Evolutionary conservation across 2,888 invertebrate genomes (phyloP), one percentile per base, ranked within the genome.

Genomic region (Syrphus vitripennis): DNA sequence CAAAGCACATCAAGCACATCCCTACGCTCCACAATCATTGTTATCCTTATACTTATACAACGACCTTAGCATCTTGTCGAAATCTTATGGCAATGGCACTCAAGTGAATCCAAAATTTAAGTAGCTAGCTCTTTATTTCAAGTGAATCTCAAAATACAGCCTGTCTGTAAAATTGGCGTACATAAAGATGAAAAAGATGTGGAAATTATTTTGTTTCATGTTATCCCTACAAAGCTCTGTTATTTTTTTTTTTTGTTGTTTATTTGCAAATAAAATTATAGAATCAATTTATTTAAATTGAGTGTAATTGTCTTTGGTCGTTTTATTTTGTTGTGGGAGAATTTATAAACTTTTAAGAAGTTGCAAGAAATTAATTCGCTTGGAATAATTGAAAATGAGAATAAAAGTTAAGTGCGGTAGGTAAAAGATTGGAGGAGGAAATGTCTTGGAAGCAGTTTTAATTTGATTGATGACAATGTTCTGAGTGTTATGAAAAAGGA

Each of bases 211-310:
- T 45, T 57, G 31, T 24, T 16, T 6, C n/a, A n/a, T 26, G 2
- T 0, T 21, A 12, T 48, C 24, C 12, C 4, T 12, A 12, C 12
- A 3, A 31, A 5, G 31, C 9, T 31, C 0, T 21, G 12, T 12
- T 3, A 4, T 12, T 10, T 10, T 19, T 7, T 24, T 48, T 14
- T 34, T 19, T 19, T 40, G 10, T 34, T 29, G 1, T 26, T 29
- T 50, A 40, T 12, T 12, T 19, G 31, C 12, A 31, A 29, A 16
- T 29, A 31, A 31, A 37, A n/a, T 65, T 37, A n/a, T 7, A 29
- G 50, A 70, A 53, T 70, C 21, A 50, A 61, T 77, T 70, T 50
- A 31, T 69, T 21, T 19, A 53, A 50, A 29, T 77, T 77, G 19
- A 59, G 19, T 59, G 45, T 77, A 59, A 69, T 77, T 59, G 37